A percentile compares a stretch with the other conserved stretches of the same genome.
Conservation (phyloP, 2,888 invertebrate genomes). For the Argyresthia goedartella region DNA sequence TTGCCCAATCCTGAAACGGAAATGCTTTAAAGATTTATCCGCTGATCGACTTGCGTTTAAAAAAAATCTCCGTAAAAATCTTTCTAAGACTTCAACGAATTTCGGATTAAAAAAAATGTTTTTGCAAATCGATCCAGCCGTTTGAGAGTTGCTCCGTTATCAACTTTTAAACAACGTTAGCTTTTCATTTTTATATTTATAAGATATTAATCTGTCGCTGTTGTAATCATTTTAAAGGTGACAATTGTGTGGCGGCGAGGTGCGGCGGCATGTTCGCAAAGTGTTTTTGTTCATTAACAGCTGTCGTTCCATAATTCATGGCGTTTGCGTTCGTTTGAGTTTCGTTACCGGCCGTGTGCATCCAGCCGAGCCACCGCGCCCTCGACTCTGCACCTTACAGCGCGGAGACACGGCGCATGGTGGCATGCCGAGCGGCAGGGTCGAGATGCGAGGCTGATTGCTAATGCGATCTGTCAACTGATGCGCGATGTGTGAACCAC, state of each 20-base stretch:
- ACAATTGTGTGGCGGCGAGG: not conserved
- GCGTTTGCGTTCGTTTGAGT: constrained; percentile 2
- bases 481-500: not conserved
- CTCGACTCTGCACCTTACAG: not conserved
- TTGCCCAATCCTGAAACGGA: too few species aligned
- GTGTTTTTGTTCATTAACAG: not conserved
- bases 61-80: too few species aligned
- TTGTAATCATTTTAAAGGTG: not conserved
- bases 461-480: constrained; percentile 20
- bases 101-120: too few species aligned
- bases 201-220: too few species aligned
- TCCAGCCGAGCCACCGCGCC: not conserved
- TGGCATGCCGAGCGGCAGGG: not conserved
- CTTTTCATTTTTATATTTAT: too few species aligned
- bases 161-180: too few species aligned
- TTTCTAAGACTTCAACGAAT: too few species aligned
- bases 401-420: not conserved
- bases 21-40: too few species aligned
- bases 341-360: not conserved
- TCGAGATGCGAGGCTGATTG: constrained; percentile 15
- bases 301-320: not conserved
- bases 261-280: not conserved
- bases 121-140: too few species aligned
- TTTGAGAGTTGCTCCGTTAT: too few species aligned
- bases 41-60: too few species aligned